A percentile compares a stretch with the other conserved stretches of the same genome.
phyloP scores from a whole-genome alignment of 1,140 invertebrate genomes.

The Tetramorium simillimum region DNA sequence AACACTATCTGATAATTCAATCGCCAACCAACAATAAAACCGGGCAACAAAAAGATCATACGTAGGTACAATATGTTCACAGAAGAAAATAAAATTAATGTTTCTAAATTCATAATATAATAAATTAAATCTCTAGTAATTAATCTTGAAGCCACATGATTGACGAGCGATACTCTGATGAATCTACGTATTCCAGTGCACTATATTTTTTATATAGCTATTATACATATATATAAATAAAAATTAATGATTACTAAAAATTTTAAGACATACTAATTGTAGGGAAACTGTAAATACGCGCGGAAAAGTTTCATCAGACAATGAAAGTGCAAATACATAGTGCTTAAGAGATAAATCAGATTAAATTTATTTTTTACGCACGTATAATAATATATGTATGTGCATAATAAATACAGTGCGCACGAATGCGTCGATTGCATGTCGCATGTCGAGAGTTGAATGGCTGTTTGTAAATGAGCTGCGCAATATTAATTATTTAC shows the following conservation, averaged over 20 bases:
- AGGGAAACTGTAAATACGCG: background rate
- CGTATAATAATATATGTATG: background rate
- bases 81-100: background rate
- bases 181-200: background rate
- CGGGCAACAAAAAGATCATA: background rate
- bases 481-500: constrained; percentile 50
- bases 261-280: background rate
- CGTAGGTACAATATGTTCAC: background rate
- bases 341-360: background rate
- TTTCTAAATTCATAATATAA: background rate
- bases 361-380: constrained; percentile 9
- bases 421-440: background rate
- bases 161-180: background rate
- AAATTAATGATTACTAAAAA: background rate
- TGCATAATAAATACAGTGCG: background rate
- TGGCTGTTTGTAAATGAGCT: constrained; percentile 16
- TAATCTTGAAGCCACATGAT: background rate
- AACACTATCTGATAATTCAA: background rate
- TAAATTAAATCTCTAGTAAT: background rate
- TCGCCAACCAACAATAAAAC: background rate
- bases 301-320: background rate
- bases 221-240: background rate
- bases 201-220: background rate
- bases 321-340: background rate
- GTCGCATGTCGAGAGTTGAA: constrained; percentile 39